Evolutionary conservation across 2,888 invertebrate genomes (phyloP).

Genomic region (Halictus quadricinctus): DNA sequence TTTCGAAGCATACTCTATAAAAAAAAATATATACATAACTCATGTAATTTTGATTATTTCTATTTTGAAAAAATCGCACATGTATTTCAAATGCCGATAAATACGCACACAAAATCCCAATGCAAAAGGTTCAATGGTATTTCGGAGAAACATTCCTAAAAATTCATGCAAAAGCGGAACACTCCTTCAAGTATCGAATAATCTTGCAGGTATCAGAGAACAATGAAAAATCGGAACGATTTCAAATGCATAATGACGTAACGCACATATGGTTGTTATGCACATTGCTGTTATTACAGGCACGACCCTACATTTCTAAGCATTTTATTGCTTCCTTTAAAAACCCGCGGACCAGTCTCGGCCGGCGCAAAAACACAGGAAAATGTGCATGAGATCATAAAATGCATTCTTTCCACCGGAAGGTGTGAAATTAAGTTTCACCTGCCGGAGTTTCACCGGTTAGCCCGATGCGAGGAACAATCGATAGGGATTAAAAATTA

Average conservation of each 20-base stretch:
- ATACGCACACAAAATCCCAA: too few species aligned
- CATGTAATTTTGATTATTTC: too few species aligned
- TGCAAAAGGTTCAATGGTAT: not conserved
- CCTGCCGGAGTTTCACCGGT: slow-evolving; percentile 11
- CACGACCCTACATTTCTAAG: not conserved
- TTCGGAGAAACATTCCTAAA: not conserved
- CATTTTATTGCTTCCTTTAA: slow-evolving; percentile 12
- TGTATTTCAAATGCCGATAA: too few species aligned
- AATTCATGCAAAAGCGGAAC: not conserved
- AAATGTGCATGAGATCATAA: slow-evolving; percentile 18
- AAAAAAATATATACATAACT: too few species aligned
- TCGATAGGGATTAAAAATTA: slow-evolving; percentile 21
- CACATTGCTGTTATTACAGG: not conserved
- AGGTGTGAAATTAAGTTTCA: slow-evolving; percentile 29
- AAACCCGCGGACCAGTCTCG: not conserved
- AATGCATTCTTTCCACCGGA: slow-evolving; percentile 10
- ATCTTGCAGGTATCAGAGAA: not conserved
- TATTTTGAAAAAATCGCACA: too few species aligned
- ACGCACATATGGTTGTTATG: not conserved
- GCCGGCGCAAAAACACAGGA: not conserved
- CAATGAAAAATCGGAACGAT: not conserved
- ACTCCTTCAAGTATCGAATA: not conserved
- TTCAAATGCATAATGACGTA: not conserved
- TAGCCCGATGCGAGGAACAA: slow-evolving; percentile 8
- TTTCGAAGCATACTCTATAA: not conserved